Base-by-base conservation (phyloP, 1,140 invertebrate genomes). In the Ostrea denselamellosa region DNA sequence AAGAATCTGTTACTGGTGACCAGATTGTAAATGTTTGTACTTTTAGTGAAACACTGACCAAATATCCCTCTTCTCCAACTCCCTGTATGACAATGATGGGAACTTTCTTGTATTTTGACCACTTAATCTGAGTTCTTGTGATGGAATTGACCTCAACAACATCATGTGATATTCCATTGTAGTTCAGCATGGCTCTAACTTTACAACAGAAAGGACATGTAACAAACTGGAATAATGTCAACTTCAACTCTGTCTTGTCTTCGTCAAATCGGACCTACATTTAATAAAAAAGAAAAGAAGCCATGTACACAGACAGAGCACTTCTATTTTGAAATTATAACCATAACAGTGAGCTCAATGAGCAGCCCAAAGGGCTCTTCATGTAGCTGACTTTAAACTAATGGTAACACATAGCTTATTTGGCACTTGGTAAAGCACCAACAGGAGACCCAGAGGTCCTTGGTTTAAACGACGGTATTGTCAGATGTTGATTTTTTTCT, bases 141-240 rank as follows among this genome's bases (percentile, higher is more conserved):
- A 99, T 98, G 53, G 98, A 98, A 96, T 99, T 98, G 0, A 99
- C 99, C 96, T 99, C 99, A 19, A 99, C 97, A 19, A 99, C 96
- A 93, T 99, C 97, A 95, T 99, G 99, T 0, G 97, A 98, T 85
- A 99, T 96, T 7, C 98, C 98, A 95, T 97, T 97, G 92, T 97
- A 98, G 95, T 99, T 98, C 5, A 99, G 95, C 94, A 98, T 98
- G 22, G 98, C 97, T 89, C 99, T 96, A 0, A 99, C 94, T 96
- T 99, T 99, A 93, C 98, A 99, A 95, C 99, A 99, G 95, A 99
- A 99, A 53, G 99, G 99, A 95, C 99, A 99, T 4, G 98, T 99
- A 92, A 99, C 97, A 94, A 98, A 99, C 96, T 99, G 99, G 94
- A 97, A 99, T 34, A 99, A 95, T 0, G 97, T 97, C 22, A 99